A percentile compares a stretch with the other conserved stretches of the same genome.
phyloP scores from a whole-genome alignment of 2,888 invertebrate genomes.

The Eurois occulta region DNA sequence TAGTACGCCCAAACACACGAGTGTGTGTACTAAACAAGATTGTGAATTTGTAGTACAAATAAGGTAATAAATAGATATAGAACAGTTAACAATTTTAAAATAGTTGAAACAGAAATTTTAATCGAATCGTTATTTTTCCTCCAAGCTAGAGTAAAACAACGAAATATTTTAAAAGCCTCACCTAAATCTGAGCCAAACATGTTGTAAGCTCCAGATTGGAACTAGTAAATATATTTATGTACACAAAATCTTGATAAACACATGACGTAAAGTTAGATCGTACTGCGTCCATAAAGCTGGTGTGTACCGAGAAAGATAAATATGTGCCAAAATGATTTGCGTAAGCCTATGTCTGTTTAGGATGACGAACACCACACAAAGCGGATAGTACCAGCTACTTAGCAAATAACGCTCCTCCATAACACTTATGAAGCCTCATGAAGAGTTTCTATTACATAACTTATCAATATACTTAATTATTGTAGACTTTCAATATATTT shows the following conservation, averaged over 20 bases:
- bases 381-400: conserved; percentile 42
- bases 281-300: conserved; percentile 40
- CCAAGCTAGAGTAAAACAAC: neutral
- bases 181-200: neutral
- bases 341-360: conserved; percentile 67
- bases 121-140: neutral
- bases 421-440: conserved; percentile 42
- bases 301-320: conserved; percentile 63
- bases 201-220: neutral
- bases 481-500: neutral
- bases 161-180: neutral
- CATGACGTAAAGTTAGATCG: conserved; percentile 37
- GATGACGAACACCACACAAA: conserved; percentile 51
- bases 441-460: conserved; percentile 24
- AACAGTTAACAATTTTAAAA: neutral
- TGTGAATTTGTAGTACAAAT: conserved; percentile 12
- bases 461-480: conserved; percentile 22
- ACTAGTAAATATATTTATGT: conserved; percentile 23
- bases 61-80: neutral
- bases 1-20: conserved; percentile 19
- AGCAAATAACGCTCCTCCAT: conserved; percentile 40
- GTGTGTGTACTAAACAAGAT: neutral
- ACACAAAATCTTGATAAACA: conserved; percentile 42
- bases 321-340: conserved; percentile 65
- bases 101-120: neutral